phyloP scores from a whole-genome alignment of 2,113 vertebrate species.

The Nerophis ophidion region DNA sequence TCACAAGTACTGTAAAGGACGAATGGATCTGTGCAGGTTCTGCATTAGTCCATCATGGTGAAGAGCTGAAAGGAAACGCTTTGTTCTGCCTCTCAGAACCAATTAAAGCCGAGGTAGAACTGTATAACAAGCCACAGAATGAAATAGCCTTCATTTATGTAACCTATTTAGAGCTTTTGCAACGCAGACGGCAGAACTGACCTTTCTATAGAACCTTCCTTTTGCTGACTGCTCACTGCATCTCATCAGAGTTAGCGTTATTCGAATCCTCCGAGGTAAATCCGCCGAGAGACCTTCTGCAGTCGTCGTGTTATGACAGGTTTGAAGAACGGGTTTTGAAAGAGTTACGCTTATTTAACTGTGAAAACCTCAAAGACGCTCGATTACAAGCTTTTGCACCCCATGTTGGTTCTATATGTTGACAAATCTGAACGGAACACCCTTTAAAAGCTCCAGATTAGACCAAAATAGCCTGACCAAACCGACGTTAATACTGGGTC shows the following conservation, averaged over 20 bases:
- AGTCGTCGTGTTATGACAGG: conserved; percentile 6
- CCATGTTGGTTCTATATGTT: not conserved
- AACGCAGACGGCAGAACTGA: not conserved
- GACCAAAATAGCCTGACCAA: not conserved
- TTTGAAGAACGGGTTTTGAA: conserved; percentile 4
- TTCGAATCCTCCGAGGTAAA: conserved; percentile 8
- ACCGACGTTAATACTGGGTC: not conserved
- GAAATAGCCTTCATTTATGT: not conserved
- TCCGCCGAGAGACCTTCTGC: not conserved
- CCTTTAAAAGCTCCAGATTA: not conserved
- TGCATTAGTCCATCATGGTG: no score
- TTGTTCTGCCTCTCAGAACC: no score
- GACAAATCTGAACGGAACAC: not conserved
- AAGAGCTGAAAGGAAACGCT: no score
- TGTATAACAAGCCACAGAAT: not conserved
- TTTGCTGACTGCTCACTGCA: conserved; percentile 8
- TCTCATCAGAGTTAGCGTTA: conserved; percentile 2
- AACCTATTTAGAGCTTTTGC: not conserved
- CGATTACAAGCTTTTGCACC: not conserved
- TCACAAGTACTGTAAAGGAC: no score
- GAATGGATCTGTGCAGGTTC: no score
- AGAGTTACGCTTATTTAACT: conserved; percentile 6
- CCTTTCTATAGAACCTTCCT: not conserved
- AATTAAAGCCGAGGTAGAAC: no score
- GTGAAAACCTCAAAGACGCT: not conserved